These are phyloP conservation scores for Ptychoptera albimana DNA, from an alignment of 2,888 invertebrate species.

Conservation along the genomic window DNA sequence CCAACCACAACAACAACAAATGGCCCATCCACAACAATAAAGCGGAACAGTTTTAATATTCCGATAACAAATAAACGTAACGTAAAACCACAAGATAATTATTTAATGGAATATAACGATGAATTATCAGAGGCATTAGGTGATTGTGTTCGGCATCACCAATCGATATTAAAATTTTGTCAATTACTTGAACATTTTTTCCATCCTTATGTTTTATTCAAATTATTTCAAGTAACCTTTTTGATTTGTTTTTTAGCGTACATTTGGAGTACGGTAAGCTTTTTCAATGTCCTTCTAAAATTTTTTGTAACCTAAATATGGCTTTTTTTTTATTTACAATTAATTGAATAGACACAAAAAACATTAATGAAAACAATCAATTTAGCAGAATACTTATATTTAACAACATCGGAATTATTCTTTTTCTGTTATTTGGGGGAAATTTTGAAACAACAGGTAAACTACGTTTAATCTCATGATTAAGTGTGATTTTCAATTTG, in stretches of 20 bases:
- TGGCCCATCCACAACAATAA: background rate
- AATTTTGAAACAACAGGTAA: conserved; percentile 11
- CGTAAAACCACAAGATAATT: conserved; percentile 2
- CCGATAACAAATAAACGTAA: background rate
- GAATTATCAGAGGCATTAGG: conserved; percentile 14
- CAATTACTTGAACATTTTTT: conserved; percentile 22
- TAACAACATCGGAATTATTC: conserved; percentile 20
- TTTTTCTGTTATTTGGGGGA: conserved; percentile 23
- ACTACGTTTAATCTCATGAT: background rate
- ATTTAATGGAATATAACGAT: conserved; percentile 6
- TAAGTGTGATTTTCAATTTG: background rate
- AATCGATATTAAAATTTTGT: conserved; percentile 18
- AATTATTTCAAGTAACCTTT: conserved; percentile 21
- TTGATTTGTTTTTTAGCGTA: conserved; percentile 24
- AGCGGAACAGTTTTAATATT: background rate
- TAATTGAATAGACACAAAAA: conserved; percentile 3
- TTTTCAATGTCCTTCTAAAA: background rate
- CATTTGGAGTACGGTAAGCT: conserved; percentile 21
- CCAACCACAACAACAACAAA: too few species aligned
- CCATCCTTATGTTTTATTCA: conserved; percentile 22
- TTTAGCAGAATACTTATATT: conserved; percentile 18
- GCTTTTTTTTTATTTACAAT: background rate
- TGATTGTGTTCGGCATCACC: conserved; percentile 21
- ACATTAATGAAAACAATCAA: conserved; percentile 13
- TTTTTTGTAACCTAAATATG: background rate